Base-by-base conservation (phyloP, 2,113 vertebrate genomes). In the Ochotona princeps region DNA sequence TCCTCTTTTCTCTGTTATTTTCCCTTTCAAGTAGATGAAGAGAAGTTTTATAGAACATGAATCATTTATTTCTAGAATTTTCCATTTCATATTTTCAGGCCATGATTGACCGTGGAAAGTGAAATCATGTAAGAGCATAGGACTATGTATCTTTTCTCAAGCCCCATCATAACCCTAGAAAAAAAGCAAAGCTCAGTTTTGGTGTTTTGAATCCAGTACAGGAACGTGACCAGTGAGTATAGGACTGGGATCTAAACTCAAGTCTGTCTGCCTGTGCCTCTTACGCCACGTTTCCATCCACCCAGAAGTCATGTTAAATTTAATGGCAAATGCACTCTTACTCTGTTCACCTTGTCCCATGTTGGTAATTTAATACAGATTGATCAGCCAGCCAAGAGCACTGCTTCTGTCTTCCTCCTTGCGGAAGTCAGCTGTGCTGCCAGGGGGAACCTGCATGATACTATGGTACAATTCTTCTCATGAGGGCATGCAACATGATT, bases 311-410 rank as follows among this genome's bases (percentile, higher is more conserved):
- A 18, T 25, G 35, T 20, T 86, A 44, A n/a, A 51, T 28, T 44
- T 72, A 75, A 25, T 0, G 2, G 20, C 20, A 84, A 75, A 80
- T 12, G 8, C 25, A 69, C 26, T 57, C 49, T n/a, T 0, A 1
- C 20, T 74, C 17, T 30, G 8, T 90, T 84, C 28, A 9, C 47
- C 51, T 65, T 76, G 66, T 2, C 2, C 51, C 10, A 47, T 17
- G 73, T 91, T 83, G 57, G 65, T 79, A 35, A 94, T 38, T 88
- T 83, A 88, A 30, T 69, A 28, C 35, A 44, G 32, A 35, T 47
- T 26, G 30, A 54, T 61, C 72, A 63, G 57, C 6, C 25, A 81
- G 10, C 51, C 65, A 21, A 78, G 47, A 60, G 86, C 74, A 51
- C 10, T 18, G 38, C 26, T 57, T 21, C 83, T 49, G 74, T 90